Evolutionary conservation across 1,140 invertebrate species (phyloP).

Genomic region (Eupristina koningsbergeri): DNA sequence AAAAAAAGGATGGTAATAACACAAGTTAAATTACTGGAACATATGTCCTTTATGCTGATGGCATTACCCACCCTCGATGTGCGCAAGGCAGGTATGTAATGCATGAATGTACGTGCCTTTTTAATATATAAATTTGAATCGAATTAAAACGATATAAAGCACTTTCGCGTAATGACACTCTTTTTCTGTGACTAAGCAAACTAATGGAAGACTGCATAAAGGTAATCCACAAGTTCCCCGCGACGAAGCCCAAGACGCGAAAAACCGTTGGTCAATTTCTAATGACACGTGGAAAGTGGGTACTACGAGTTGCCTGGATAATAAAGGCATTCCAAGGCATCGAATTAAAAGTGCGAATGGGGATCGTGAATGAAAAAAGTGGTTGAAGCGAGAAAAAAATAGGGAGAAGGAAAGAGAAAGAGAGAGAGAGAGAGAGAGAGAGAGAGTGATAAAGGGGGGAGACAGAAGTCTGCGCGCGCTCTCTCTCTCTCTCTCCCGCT

Average conservation of each 20-base stretch:
- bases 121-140: conserved; percentile 20
- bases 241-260: background rate
- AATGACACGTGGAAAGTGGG: background rate
- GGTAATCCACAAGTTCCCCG: background rate
- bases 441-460: too few species aligned
- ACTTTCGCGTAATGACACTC: conserved; percentile 37
- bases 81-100: background rate
- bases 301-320: background rate
- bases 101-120: background rate
- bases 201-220: background rate
- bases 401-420: background rate
- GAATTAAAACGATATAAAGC: conserved; percentile 29
- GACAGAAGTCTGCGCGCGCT: too few species aligned
- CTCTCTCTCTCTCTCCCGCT: background rate
- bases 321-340: conserved; percentile 14
- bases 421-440: background rate
- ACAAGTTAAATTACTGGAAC: conserved; percentile 18
- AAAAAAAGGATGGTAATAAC: background rate
- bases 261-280: conserved; percentile 32
- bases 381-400: background rate
- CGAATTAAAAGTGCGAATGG: conserved; percentile 4
- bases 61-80: conserved; percentile 1
- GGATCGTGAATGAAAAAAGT: background rate
- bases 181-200: conserved; percentile 6
- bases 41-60: conserved; percentile 24